phyloP scores from a whole-genome alignment of 2,113 vertebrate species.

The Nothoprocta perdicaria region DNA sequence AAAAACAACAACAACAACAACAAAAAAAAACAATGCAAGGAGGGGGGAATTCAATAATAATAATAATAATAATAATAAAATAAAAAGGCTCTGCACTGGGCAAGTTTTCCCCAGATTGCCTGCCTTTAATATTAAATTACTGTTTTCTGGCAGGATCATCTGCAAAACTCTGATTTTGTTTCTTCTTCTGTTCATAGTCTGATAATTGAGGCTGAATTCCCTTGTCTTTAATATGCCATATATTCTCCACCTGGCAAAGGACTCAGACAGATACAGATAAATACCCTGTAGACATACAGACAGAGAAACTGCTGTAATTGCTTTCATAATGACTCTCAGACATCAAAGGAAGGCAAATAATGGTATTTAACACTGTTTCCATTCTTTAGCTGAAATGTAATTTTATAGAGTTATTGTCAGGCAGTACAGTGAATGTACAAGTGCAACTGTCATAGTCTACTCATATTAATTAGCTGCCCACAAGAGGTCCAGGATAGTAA shows the following conservation, averaged over 20 bases:
- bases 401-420: constrained; percentile 87
- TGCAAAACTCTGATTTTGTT: constrained; percentile 77
- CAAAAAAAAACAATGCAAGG: constrained; percentile 17
- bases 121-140: constrained; percentile 72
- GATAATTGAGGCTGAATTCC: constrained; percentile 81
- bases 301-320: constrained; percentile 88
- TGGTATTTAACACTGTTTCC: constrained; percentile 89
- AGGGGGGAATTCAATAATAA: background rate
- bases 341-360: constrained; percentile 88
- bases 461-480: constrained; percentile 87
- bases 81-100: constrained; percentile 46
- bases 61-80: constrained; percentile 47
- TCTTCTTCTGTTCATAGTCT: constrained; percentile 72
- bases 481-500: constrained; percentile 79
- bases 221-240: constrained; percentile 82
- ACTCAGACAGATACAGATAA: constrained; percentile 84
- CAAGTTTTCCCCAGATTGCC: constrained; percentile 59
- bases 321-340: constrained; percentile 86
- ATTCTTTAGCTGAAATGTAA: constrained; percentile 87
- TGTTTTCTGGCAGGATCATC: constrained; percentile 73
- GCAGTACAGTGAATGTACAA: constrained; percentile 76
- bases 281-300: constrained; percentile 84
- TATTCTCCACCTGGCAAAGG: constrained; percentile 84
- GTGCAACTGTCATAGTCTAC: constrained; percentile 83
- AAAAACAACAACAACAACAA: too few species aligned